phyloP scores from a whole-genome alignment of 1,140 invertebrate genomes.

The Telenomus remus region DNA sequence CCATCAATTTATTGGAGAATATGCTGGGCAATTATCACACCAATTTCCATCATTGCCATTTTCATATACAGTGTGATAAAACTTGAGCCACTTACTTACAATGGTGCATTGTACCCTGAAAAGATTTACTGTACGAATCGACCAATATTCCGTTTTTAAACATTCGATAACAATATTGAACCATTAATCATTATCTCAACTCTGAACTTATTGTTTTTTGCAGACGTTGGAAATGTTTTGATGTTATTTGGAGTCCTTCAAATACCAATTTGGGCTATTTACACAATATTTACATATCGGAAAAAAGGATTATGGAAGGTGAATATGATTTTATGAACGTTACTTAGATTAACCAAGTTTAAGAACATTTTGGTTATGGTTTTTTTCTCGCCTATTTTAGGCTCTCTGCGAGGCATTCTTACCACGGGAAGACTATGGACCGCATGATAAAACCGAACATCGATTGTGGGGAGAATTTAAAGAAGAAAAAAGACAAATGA shows the following conservation, averaged over 20 bases:
- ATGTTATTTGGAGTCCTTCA: constrained; percentile 11
- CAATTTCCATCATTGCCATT: constrained; percentile 81
- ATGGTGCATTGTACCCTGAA: constrained; percentile 41
- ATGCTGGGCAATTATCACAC: constrained; percentile 87
- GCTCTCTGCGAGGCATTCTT: constrained; percentile 23
- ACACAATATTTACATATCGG: constrained; percentile 27
- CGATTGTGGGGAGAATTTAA: constrained; percentile 30
- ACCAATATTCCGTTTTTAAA: too few species aligned
- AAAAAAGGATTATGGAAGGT: constrained; percentile 14
- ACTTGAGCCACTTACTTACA: constrained; percentile 72
- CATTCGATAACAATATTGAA: too few species aligned
- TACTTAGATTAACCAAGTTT: too few species aligned
- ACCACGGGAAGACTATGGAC: constrained; percentile 21
- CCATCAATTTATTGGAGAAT: constrained; percentile 86
- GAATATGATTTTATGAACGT: constrained; percentile 1
- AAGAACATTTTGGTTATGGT: too few species aligned
- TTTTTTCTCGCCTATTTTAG: constrained; percentile 13
- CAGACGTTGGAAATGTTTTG: constrained; percentile 24
- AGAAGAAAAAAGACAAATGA: constrained; percentile 13
- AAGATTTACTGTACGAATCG: constrained; percentile 42
- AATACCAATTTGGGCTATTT: constrained; percentile 28
- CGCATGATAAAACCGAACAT: constrained; percentile 13
- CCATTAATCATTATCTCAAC: too few species aligned
- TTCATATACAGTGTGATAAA: constrained; percentile 80
- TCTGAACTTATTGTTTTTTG: background rate